Conservation (phyloP, 2,113 vertebrate genomes). For the Potamarius usumacintae region DNA sequence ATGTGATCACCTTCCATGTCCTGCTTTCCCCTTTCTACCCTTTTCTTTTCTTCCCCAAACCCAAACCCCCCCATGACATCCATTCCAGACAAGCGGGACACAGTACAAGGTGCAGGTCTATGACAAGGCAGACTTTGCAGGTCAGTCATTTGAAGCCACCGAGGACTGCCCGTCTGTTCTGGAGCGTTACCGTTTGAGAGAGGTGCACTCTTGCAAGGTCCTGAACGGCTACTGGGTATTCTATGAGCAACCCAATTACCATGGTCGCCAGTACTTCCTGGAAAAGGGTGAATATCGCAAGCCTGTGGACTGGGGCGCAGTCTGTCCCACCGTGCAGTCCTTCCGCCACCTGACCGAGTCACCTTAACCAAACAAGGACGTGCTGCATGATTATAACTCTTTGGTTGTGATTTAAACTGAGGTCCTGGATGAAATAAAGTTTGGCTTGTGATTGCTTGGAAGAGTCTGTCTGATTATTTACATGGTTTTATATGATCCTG, state of each 20-base stretch:
- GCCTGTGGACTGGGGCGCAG: slow-evolving; percentile 85
- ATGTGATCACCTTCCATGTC: slow-evolving; percentile 33
- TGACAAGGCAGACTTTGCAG: slow-evolving; percentile 86
- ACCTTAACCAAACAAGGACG: slow-evolving; percentile 33
- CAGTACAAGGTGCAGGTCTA: slow-evolving; percentile 88
- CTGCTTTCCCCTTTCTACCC: slow-evolving; percentile 33
- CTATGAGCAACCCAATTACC: slow-evolving; percentile 90
- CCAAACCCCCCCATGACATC: not conserved
- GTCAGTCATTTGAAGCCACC: slow-evolving; percentile 82
- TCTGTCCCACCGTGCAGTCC: slow-evolving; percentile 80
- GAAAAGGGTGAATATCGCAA: slow-evolving; percentile 90
- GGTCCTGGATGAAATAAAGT: slow-evolving; percentile 67
- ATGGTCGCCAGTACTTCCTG: slow-evolving; percentile 87
- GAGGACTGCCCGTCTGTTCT: slow-evolving; percentile 87
- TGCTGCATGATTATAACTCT: not conserved
- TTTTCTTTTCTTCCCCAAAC: slow-evolving; percentile 10
- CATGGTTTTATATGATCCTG: not conserved
- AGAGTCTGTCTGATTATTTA: slow-evolving; percentile 14
- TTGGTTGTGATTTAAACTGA: slow-evolving; percentile 45
- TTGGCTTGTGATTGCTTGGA: slow-evolving; percentile 42
- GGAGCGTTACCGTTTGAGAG: slow-evolving; percentile 82
- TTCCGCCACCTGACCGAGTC: slow-evolving; percentile 80
- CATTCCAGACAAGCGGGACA: slow-evolving; percentile 76
- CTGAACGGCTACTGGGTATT: slow-evolving; percentile 89
- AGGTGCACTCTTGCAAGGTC: slow-evolving; percentile 88